These are phyloP conservation scores for Pelecanus crispus DNA, from an alignment of 2,113 vertebrate species.

Conservation along the genomic window DNA sequence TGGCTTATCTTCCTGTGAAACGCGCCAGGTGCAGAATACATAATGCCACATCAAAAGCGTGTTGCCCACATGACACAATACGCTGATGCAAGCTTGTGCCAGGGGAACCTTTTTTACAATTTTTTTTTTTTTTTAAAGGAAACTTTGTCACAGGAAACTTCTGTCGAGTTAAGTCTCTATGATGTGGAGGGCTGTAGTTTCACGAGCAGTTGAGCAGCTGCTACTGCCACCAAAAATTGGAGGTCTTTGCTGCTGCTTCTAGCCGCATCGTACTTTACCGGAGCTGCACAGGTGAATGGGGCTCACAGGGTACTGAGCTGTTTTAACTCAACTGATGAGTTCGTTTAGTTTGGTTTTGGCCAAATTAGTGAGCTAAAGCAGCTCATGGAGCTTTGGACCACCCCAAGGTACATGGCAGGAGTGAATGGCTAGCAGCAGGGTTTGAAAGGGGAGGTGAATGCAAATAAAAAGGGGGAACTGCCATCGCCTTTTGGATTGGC, in stretches of 20 bases:
- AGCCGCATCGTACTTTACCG: background rate
- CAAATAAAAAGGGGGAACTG: background rate
- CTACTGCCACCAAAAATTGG: too few species aligned
- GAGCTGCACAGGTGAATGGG: accelerated
- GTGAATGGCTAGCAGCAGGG: background rate
- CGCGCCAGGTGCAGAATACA: background rate
- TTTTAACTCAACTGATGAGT: accelerated
- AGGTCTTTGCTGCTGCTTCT: background rate
- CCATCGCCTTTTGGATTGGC: background rate
- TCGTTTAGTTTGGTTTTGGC: background rate
- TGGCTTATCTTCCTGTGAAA: background rate
- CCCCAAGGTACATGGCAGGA: background rate
- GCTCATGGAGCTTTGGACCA: background rate
- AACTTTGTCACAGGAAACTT: background rate
- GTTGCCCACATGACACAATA: background rate
- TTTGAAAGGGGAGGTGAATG: background rate
- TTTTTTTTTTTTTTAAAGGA: background rate
- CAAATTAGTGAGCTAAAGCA: background rate
- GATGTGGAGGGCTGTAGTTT: background rate
- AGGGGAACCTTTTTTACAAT: accelerated
- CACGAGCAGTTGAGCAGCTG: background rate
- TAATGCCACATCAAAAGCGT: accelerated
- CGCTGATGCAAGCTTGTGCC: background rate
- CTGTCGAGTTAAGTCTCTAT: accelerated
- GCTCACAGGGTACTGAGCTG: background rate